Evolutionary conservation across 2,797 vertebrate species (phyloP).

Genomic region (Harpagifer antarcticus): DNA sequence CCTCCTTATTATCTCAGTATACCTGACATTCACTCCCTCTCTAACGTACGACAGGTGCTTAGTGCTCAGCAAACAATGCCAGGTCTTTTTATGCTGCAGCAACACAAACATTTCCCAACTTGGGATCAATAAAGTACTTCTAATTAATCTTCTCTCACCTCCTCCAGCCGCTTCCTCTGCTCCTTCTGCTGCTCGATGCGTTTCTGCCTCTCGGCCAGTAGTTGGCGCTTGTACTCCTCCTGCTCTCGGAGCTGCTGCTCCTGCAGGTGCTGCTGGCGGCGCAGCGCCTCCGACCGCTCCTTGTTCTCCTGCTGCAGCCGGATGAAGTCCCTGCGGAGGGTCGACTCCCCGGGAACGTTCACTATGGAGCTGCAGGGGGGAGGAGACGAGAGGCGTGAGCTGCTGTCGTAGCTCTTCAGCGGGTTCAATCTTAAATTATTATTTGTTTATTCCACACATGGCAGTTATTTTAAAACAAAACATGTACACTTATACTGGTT

Average conservation of each 20-base stretch:
- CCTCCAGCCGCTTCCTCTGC: conserved; percentile 90
- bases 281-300: conserved; percentile 90
- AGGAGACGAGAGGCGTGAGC: background rate
- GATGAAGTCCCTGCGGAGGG: conserved; percentile 93
- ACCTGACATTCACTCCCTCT: no score
- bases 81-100: no score
- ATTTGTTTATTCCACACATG: no score
- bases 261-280: conserved; percentile 89
- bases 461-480: no score
- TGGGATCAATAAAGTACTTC: no score
- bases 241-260: conserved; percentile 90
- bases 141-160: conserved; percentile 67
- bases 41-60: no score
- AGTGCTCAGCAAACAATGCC: no score
- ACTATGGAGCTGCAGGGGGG: conserved; percentile 69
- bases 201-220: conserved; percentile 92
- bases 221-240: conserved; percentile 92
- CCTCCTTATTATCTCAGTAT: no score
- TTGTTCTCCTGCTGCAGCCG: conserved; percentile 95
- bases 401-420: background rate
- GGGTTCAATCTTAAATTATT: no score
- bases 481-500: no score
- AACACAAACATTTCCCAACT: no score
- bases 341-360: conserved; percentile 92
- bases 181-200: conserved; percentile 95